phyloP scores from a whole-genome alignment of 2,888 invertebrate species.

The Pammene aurita region DNA sequence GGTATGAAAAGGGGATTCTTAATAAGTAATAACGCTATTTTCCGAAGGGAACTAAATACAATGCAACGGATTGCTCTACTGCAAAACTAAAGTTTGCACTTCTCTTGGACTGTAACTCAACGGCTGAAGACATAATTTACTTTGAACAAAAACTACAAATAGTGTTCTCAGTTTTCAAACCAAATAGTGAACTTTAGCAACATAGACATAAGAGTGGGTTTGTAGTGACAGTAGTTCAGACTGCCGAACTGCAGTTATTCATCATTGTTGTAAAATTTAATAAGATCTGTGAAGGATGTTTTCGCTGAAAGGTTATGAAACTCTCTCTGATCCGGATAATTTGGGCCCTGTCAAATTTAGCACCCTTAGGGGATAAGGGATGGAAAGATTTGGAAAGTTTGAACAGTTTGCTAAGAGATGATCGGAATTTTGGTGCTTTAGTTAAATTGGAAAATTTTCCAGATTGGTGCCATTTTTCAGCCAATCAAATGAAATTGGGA shows the following conservation, averaged over 20 bases:
- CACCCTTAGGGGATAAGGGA: constrained; percentile 6
- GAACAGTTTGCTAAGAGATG: constrained; percentile 17
- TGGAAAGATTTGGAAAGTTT: constrained; percentile 36
- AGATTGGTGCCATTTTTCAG: constrained; percentile 3
- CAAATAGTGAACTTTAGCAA: constrained; percentile 10
- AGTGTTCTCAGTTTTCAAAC: background rate
- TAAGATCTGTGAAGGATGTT: constrained; percentile 67
- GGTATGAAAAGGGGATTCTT: constrained; percentile 57
- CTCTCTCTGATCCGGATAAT: constrained; percentile 51
- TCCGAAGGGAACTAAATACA: constrained; percentile 55
- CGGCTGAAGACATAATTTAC: constrained; percentile 1
- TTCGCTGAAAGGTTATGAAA: constrained; percentile 53
- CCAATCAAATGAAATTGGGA: background rate
- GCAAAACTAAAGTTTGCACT: constrained; percentile 39
- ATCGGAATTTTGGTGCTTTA: constrained; percentile 10
- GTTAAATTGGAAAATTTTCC: background rate
- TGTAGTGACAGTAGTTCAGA: constrained; percentile 44
- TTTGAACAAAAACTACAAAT: background rate
- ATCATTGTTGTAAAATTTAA: constrained; percentile 72
- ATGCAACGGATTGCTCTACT: constrained; percentile 45
- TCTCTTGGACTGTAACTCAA: constrained; percentile 17
- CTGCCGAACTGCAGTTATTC: constrained; percentile 57
- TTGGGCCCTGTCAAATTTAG: constrained; percentile 42
- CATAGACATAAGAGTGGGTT: constrained; percentile 31
- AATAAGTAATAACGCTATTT: constrained; percentile 58